These are phyloP conservation scores for Octonoba sinensis DNA, from an alignment of 2,888 invertebrate species.

Conservation along the genomic window DNA sequence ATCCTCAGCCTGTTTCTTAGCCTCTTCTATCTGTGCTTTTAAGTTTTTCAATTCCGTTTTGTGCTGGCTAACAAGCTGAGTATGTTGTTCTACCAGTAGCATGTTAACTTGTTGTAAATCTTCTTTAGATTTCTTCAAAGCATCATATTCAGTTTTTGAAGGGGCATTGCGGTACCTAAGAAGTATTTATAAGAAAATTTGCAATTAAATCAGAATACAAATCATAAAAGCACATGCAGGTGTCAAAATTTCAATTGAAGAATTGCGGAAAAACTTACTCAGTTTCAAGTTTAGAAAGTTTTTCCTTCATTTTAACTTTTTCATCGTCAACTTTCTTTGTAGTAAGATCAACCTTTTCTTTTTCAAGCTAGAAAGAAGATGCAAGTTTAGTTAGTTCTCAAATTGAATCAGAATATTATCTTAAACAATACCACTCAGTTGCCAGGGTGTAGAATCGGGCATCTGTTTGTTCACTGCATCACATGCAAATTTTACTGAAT, in stretches of 20 bases:
- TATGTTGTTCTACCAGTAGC: conserved; percentile 78
- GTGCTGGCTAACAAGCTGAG: conserved; percentile 68
- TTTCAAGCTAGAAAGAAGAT: conserved; percentile 29
- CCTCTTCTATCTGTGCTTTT: conserved; percentile 71
- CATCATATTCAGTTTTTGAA: conserved; percentile 35
- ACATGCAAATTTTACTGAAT: no score
- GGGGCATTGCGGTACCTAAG: conserved; percentile 28
- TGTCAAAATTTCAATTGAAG: not conserved
- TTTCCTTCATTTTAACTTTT: conserved; percentile 58
- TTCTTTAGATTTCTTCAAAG: conserved; percentile 70
- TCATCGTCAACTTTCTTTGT: conserved; percentile 64
- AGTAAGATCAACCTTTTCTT: conserved; percentile 16
- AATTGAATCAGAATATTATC: no score
- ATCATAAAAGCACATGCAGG: not conserved
- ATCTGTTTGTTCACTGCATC: no score
- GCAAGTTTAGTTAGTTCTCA: no score
- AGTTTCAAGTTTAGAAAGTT: conserved; percentile 59
- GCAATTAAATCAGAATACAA: not conserved
- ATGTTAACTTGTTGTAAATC: conserved; percentile 76
- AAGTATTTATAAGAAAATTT: not conserved
- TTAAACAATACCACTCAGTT: no score
- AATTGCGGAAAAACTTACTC: conserved; percentile 45
- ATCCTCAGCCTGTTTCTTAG: conserved; percentile 61
- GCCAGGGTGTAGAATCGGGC: no score
- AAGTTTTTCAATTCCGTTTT: conserved; percentile 72